Evolutionary conservation across 1,140 invertebrate species (phyloP).

Genomic region (Heliothis virescens): DNA sequence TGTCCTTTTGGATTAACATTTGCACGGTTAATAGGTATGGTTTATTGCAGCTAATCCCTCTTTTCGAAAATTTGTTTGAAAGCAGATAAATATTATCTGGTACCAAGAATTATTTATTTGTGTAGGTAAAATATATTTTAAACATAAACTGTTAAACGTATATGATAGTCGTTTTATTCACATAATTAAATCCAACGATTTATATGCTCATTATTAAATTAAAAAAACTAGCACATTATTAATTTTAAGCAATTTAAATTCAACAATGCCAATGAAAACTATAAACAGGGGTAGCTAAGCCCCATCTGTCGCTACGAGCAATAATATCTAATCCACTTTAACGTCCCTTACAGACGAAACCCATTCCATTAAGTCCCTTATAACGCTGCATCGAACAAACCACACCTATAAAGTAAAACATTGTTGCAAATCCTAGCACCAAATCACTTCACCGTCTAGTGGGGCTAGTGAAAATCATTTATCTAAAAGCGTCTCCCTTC

Average conservation of each 20-base stretch:
- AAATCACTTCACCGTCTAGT: constrained; percentile 66
- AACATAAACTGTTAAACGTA: too few relatives aligned
- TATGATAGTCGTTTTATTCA: too few relatives aligned
- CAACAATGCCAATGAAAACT: constrained; percentile 1
- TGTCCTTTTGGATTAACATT: neutral
- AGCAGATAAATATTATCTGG: too few relatives aligned
- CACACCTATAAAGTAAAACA: constrained; percentile 72
- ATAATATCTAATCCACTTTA: constrained; percentile 73
- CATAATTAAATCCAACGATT: too few relatives aligned
- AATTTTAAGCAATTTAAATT: neutral
- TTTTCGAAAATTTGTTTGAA: neutral
- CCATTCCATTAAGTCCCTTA: constrained; percentile 76
- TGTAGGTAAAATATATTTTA: too few relatives aligned
- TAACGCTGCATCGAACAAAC: constrained; percentile 67
- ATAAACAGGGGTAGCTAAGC: constrained; percentile 28
- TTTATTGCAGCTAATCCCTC: neutral
- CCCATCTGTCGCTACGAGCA: constrained; percentile 41
- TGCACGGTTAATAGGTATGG: neutral
- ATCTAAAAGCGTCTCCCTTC: constrained; percentile 81
- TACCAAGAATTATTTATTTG: too few relatives aligned
- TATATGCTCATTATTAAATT: too few relatives aligned
- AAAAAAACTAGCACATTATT: neutral
- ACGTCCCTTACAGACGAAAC: constrained; percentile 62
- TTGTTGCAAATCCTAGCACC: constrained; percentile 71
- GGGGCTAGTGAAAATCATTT: constrained; percentile 74